phyloP scores from a whole-genome alignment of 2,888 invertebrate species.

The Drosophila eohydei region DNA sequence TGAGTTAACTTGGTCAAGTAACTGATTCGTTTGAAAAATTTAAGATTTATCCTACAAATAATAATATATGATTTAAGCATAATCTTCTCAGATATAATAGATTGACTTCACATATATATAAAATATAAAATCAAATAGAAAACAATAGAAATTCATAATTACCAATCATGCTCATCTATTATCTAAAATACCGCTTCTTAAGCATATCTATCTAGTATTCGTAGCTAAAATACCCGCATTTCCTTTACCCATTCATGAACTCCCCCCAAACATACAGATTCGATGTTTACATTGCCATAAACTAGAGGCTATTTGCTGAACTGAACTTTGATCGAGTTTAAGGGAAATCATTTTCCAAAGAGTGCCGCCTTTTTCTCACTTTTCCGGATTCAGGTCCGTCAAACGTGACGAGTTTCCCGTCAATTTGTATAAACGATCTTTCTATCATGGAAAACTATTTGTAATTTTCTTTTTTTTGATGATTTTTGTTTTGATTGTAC shows the following conservation, averaged over 20 bases:
- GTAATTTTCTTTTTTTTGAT: background rate
- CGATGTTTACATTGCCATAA: background rate
- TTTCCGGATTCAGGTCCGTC: conserved; percentile 18
- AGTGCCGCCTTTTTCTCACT: background rate
- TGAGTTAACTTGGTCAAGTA: too few species aligned
- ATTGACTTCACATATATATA: too few species aligned
- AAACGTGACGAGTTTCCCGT: conserved; percentile 30
- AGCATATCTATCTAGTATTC: background rate
- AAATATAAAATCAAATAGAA: too few species aligned
- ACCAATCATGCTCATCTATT: background rate
- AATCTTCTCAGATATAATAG: too few species aligned
- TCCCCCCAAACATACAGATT: background rate
- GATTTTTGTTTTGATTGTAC: conserved; percentile 17
- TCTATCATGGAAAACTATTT: conserved; percentile 36
- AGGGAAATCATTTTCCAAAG: background rate
- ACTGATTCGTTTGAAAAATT: too few species aligned
- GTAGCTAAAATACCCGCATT: background rate
- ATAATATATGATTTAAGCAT: too few species aligned
- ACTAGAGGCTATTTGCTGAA: background rate
- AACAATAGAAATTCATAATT: background rate
- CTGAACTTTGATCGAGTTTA: conserved; percentile 10
- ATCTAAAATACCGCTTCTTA: background rate
- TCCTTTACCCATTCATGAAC: conserved; percentile 1
- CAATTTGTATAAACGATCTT: conserved; percentile 15
- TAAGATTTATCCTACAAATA: too few species aligned